Evolutionary conservation across 2,113 vertebrate genomes (phyloP), one percentile per base, ranked within the genome.

Genomic region (Spilogale gracilis): DNA sequence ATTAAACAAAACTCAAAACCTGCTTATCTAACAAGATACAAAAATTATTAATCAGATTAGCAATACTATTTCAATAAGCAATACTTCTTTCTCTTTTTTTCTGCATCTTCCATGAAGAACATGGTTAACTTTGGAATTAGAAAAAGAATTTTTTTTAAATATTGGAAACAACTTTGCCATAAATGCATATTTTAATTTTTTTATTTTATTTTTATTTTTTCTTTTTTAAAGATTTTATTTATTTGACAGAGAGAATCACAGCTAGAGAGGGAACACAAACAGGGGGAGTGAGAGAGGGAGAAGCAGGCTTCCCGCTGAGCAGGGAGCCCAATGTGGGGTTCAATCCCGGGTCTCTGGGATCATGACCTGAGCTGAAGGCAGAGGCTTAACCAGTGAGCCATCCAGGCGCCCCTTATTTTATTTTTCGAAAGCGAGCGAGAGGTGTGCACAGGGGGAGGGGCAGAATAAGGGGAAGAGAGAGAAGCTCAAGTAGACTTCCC

Each of bases 1-100:
- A 78, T 60, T 50, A 93, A 84, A 48, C 20, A 74, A 76, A 92
- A 78, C 48, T 93, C 50, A 84, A 58, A 93, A 73, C 17, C 52
- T 52, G 65, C 48, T 65, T 60, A 76, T 65, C 30, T 50, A 96
- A 43, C 82, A 89, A 96, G 61, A 78, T 45, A 93, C 0, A 50
- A 94, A 93, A 89, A 67, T 52, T 25, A 89, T 20, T 21, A n/a
- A 78, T 60, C 25, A 52, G 20, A 90, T 79, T 84, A 90, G 38
- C 38, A 38, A 38, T 38, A 38, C 38, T 38, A 38, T 38, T 38
- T 38, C 38, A 38, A 38, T 18, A 84, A n/a, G 52, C 32, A 89
- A 43, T 84, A 78, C 83, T 96, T 93, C 67, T 21, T 93, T 84
- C 12, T 32, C 83, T 27, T 84, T 25, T 83, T 65, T 50, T 25